Evolutionary conservation across 1,140 invertebrate genomes (phyloP).

Genomic region (Pogonognathellus flavescens): DNA sequence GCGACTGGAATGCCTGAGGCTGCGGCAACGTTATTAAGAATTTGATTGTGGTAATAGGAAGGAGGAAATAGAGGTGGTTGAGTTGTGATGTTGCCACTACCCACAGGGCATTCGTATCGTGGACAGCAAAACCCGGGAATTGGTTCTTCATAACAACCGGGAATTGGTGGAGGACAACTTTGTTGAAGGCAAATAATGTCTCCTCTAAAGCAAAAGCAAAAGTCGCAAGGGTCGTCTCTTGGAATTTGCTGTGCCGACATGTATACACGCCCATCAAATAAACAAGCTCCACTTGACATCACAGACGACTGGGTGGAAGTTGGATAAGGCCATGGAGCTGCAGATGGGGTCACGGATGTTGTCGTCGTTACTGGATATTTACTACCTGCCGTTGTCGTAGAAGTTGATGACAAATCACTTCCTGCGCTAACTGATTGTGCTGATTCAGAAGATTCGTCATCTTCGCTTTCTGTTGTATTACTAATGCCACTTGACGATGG

Average conservation of each 20-base stretch:
- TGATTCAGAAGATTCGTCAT: neutral
- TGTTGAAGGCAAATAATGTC: conserved; percentile 96
- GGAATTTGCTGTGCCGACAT: conserved; percentile 95
- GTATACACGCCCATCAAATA: conserved; percentile 91
- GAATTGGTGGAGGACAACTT: conserved; percentile 92
- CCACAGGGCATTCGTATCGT: conserved; percentile 91
- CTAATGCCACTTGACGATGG: conserved; percentile 6
- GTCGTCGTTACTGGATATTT: conserved; percentile 65
- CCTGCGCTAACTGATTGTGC: neutral
- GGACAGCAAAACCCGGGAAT: conserved; percentile 95
- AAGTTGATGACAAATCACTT: conserved; percentile 9
- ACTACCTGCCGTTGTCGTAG: conserved; percentile 24
- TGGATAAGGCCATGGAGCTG: conserved; percentile 66
- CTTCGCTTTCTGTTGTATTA: conserved; percentile 46
- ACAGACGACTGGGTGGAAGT: conserved; percentile 56
- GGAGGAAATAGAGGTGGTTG: conserved; percentile 84
- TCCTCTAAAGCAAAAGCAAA: conserved; percentile 96
- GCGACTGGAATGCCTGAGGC: neutral
- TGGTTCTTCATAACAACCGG: conserved; percentile 89
- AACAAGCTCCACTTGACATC: conserved; percentile 89
- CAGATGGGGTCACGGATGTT: conserved; percentile 62
- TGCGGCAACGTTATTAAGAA: conserved; percentile 54
- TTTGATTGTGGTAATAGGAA: conserved; percentile 79
- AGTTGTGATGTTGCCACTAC: conserved; percentile 82
- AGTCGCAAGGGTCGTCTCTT: conserved; percentile 92